A percentile compares a stretch with the other conserved stretches of the same genome.
Conservation (phyloP, 2,797 vertebrate genomes). For the Acridotheres tristis region DNA sequence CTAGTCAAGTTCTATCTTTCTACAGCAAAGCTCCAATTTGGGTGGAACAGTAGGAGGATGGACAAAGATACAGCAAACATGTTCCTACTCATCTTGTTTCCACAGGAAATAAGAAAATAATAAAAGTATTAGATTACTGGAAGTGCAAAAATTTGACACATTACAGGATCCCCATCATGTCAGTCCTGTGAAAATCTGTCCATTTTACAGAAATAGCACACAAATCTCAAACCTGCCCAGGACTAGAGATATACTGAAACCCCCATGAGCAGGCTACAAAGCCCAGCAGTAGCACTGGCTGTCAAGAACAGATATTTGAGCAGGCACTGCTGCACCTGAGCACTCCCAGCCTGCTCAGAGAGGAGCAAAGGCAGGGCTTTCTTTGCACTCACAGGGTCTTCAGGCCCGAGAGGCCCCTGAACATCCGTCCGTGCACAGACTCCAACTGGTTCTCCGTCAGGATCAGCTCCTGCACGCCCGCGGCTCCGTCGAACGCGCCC, state of each 20-base stretch:
- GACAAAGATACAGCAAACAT: not conserved
- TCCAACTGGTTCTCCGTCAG: slow-evolving; percentile 94
- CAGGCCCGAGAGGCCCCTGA: slow-evolving; percentile 87
- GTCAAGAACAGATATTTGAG: not conserved
- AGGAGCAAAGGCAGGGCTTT: not conserved
- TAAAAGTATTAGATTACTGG: not conserved
- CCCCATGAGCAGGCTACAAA: accelerated
- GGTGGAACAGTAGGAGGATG: not conserved
- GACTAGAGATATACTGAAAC: not conserved
- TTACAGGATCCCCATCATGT: not conserved
- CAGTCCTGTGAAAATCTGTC: not conserved
- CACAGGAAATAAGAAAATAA: not conserved
- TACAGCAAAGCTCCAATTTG: not conserved
- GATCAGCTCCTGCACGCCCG: slow-evolving; percentile 88
- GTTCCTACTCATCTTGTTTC: not conserved
- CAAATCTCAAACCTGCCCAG: not conserved
- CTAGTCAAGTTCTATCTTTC: not conserved
- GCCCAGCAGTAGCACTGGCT: not conserved
- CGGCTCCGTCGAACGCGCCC: slow-evolving; percentile 87
- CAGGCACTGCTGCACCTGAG: not conserved
- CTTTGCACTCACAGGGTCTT: slow-evolving; percentile 89
- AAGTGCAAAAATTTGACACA: not conserved
- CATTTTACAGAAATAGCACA: not conserved
- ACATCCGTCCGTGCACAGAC: slow-evolving; percentile 87
- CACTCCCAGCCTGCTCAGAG: not conserved